These are phyloP conservation scores for Psophia crepitans DNA, from an alignment of 2,113 vertebrate genomes.

Conservation along the genomic window DNA sequence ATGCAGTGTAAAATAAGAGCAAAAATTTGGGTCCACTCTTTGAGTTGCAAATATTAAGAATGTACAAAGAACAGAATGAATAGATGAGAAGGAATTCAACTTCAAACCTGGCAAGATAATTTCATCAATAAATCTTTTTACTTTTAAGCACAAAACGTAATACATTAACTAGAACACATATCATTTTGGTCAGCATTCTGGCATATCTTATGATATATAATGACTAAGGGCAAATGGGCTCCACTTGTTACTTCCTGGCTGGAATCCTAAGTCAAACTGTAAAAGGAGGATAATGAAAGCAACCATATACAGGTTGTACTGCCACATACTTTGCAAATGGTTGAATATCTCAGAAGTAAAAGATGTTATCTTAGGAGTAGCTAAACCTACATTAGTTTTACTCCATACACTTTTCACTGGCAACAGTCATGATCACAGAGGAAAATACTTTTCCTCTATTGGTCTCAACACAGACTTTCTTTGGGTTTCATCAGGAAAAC, in stretches of 20 bases:
- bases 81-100: not conserved
- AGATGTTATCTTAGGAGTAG: not conserved
- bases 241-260: slow-evolving; percentile 19
- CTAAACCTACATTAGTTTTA: not conserved
- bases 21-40: not conserved
- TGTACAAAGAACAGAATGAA: not conserved
- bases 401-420: not conserved
- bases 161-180: not conserved
- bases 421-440: not conserved
- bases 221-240: not conserved
- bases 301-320: not conserved
- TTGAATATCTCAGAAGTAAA: not conserved
- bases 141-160: not conserved
- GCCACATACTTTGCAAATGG: not conserved
- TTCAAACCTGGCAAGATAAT: not conserved
- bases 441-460: not conserved
- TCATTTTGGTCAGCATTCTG: slow-evolving; percentile 27
- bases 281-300: not conserved
- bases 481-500: not conserved
- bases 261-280: slow-evolving; percentile 5
- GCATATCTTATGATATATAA: slow-evolving; percentile 9
- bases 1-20: not conserved
- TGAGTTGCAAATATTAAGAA: not conserved
- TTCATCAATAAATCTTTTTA: not conserved
- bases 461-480: not conserved